Evolutionary conservation across 2,113 vertebrate species (phyloP), one percentile per base, ranked within the genome.

Genomic region (Centrocercus urophasianus): DNA sequence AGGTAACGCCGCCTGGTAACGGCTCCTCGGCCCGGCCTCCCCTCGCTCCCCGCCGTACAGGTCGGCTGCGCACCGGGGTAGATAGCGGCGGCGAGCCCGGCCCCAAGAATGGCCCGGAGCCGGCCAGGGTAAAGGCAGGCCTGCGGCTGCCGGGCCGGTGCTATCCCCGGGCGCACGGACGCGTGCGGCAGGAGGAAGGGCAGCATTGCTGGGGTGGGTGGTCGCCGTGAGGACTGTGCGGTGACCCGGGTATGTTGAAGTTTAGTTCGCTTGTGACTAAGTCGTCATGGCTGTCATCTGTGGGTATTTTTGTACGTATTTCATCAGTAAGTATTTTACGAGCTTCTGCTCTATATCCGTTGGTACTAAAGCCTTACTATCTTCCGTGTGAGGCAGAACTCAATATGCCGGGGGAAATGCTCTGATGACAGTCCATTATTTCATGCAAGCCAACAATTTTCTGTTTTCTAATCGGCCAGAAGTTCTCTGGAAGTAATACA

Each of bases 1-100:
- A 93, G 95, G 95, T 94, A 94, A 87, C 32, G 69, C 80, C 16
- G 83, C 30, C 74, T 1, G 8, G 34, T 6, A 4, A 67, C 28
- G 40, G 32, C 38, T 52, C 36, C 67, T 43, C 1, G 19, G 30
- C 86, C 25, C 11, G 28, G 15, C 12, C 14, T 25, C 34, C 28
- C 32, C 50, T 42, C 63, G 15, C 57, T 86, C 34, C 38, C 10
- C 45, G 11, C 27, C 22, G 2, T 12, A 22, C 48, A 13, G 12
- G 17, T 5, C 7, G 61, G 20, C 40, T 24, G 18, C 56, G 2
- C n/a, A 30, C 45, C 21, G 18, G 8, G 30, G 43, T 15, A 21
- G 36, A 48, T 48, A 47, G 63, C 25, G 17, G 48, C 20, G 57
- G 48, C 66, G 27, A n/a, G 6, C 4, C n/a, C 13, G 38, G 5